These are phyloP conservation scores for Ammodramus savannarum DNA, from an alignment of 2,113 vertebrate genomes.

Conservation along the genomic window DNA sequence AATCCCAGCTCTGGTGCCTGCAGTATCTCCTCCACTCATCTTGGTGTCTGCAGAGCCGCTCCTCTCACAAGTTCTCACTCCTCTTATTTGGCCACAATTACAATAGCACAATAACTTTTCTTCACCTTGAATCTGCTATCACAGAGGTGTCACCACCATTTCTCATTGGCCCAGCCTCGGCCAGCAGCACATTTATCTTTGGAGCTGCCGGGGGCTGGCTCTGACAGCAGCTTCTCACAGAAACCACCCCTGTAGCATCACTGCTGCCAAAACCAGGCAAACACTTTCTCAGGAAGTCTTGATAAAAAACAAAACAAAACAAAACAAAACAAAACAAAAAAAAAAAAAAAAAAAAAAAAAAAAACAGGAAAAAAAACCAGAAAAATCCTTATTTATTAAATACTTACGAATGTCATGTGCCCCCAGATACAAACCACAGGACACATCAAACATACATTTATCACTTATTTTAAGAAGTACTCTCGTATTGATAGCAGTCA, in stretches of 20 bases:
- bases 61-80: not conserved
- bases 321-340: not conserved
- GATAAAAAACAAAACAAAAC: not conserved
- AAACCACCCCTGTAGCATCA: not conserved
- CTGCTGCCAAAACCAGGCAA: not conserved
- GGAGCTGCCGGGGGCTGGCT: not conserved
- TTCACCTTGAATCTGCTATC: not conserved
- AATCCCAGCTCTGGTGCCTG: not conserved
- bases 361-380: too few species aligned
- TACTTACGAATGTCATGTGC: not conserved
- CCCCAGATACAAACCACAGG: not conserved
- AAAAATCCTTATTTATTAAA: not conserved
- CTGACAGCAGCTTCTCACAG: not conserved
- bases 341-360: not conserved
- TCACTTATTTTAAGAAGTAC: not conserved
- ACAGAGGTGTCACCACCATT: not conserved
- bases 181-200: too few species aligned
- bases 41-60: too few species aligned
- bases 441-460: not conserved
- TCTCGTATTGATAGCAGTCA: not conserved
- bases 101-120: not conserved
- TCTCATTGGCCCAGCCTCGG: not conserved
- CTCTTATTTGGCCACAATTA: not conserved
- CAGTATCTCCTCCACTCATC: fast-evolving
- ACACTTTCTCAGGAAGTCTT: not conserved